A percentile compares a stretch with the other conserved stretches of the same genome.
Conservation (phyloP, 2,888 invertebrate genomes). For the Psylliodes chrysocephalus region DNA sequence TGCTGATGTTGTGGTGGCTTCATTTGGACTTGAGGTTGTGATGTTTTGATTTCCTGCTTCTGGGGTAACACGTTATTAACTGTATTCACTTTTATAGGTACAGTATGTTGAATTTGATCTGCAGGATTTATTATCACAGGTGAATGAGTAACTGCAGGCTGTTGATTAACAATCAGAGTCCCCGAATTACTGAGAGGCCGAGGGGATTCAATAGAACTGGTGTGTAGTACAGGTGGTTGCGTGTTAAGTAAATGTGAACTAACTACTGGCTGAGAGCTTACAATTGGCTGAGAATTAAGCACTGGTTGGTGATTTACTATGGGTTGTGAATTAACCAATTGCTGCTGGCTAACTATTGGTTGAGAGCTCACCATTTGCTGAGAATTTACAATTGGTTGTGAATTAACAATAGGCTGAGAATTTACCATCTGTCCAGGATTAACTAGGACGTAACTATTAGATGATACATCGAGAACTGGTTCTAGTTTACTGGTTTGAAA, state of each 20-base stretch:
- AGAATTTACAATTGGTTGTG: conserved; percentile 38
- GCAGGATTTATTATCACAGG: not conserved
- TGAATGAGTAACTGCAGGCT: conserved; percentile 6
- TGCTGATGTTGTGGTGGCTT: conserved; percentile 46
- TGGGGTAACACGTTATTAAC: conserved; percentile 38
- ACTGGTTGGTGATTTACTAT: conserved; percentile 32
- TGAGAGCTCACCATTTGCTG: conserved; percentile 41
- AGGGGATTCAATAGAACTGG: not conserved
- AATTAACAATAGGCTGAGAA: conserved; percentile 37
- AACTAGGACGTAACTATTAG: conserved; percentile 74
- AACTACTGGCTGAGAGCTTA: conserved; percentile 31
- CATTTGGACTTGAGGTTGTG: conserved; percentile 15
- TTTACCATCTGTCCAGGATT: conserved; percentile 67
- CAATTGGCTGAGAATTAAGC: conserved; percentile 24
- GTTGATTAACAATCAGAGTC: conserved; percentile 14
- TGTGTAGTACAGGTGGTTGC: conserved; percentile 22
- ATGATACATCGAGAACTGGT: conserved; percentile 80
- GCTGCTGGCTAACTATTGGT: conserved; percentile 34
- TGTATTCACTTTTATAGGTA: conserved; percentile 26
- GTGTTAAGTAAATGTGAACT: conserved; percentile 30
- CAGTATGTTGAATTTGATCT: conserved; percentile 9
- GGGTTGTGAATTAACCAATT: conserved; percentile 36
- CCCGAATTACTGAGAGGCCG: not conserved
- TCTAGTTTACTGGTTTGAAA: conserved; percentile 88
- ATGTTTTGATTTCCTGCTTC: conserved; percentile 22